Evolutionary conservation across 2,888 invertebrate genomes (phyloP).

Genomic region (Lasioglossum morio): DNA sequence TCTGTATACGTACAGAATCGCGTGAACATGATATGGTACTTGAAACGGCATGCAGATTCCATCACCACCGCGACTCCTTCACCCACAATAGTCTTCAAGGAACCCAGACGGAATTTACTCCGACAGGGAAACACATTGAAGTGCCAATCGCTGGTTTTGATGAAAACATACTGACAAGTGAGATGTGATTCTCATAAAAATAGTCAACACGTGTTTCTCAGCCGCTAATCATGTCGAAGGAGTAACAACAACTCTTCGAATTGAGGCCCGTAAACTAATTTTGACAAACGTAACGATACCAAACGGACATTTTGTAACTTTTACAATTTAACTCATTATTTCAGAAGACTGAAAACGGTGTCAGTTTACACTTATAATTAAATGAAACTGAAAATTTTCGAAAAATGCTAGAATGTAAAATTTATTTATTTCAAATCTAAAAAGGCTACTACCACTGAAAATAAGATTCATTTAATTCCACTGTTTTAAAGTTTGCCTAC

Average conservation of each 20-base stretch:
- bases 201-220: not conserved
- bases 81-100: constrained; percentile 53
- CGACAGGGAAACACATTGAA: not conserved
- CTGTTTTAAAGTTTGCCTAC: too few species aligned
- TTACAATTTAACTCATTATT: not conserved
- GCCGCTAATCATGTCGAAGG: not conserved
- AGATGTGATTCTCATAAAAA: not conserved
- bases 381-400: too few species aligned
- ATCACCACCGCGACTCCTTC: constrained; percentile 55
- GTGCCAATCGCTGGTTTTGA: not conserved
- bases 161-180: not conserved
- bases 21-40: constrained; percentile 15
- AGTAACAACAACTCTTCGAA: not conserved
- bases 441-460: too few species aligned
- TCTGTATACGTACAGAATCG: constrained; percentile 15
- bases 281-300: not conserved
- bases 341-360: not conserved
- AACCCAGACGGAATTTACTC: constrained; percentile 31
- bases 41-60: constrained; percentile 48
- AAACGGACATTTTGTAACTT: not conserved
- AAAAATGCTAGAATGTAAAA: too few species aligned
- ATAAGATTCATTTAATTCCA: too few species aligned
- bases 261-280: not conserved
- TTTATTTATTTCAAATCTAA: too few species aligned
- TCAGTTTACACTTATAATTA: not conserved